phyloP scores from a whole-genome alignment of 2,113 vertebrate species.

The Rhodinocichla rosea region DNA sequence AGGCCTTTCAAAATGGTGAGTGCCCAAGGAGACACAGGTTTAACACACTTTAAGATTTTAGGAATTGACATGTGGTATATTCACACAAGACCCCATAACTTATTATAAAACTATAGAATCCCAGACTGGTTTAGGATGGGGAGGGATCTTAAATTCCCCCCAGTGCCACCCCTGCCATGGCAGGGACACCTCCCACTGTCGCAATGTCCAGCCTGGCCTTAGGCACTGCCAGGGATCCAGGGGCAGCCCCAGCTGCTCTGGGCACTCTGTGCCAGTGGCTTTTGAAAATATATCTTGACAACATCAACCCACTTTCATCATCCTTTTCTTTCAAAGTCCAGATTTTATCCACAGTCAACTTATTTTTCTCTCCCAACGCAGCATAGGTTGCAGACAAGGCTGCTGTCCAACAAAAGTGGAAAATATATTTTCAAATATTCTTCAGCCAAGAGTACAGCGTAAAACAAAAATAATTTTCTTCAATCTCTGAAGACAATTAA shows the following conservation, averaged over 20 bases:
- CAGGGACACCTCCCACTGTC: not conserved
- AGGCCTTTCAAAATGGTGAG: not conserved
- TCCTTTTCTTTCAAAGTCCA: not conserved
- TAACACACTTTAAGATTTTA: not conserved
- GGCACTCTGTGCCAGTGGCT: not conserved
- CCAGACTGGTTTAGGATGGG: not conserved
- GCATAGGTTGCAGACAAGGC: not conserved
- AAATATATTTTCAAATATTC: not conserved
- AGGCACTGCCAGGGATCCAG: not conserved
- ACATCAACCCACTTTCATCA: not conserved
- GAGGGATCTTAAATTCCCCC: fast-evolving
- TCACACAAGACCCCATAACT: fast-evolving
- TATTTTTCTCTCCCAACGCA: not conserved
- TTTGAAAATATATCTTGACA: not conserved
- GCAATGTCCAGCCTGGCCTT: not conserved
- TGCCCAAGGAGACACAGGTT: not conserved
- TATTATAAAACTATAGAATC: not conserved
- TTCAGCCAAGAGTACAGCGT: not conserved
- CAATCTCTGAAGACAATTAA: not conserved
- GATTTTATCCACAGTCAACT: not conserved
- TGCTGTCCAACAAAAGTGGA: not conserved
- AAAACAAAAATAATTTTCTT: too few species aligned
- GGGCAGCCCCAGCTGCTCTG: not conserved
- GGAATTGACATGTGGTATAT: fast-evolving
- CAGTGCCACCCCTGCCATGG: too few species aligned